Percentiles rank a stretch among this genome's conserved stretches.
phyloP scores from a whole-genome alignment of 2,113 vertebrate species.

The Muntiacus muntjak region DNA sequence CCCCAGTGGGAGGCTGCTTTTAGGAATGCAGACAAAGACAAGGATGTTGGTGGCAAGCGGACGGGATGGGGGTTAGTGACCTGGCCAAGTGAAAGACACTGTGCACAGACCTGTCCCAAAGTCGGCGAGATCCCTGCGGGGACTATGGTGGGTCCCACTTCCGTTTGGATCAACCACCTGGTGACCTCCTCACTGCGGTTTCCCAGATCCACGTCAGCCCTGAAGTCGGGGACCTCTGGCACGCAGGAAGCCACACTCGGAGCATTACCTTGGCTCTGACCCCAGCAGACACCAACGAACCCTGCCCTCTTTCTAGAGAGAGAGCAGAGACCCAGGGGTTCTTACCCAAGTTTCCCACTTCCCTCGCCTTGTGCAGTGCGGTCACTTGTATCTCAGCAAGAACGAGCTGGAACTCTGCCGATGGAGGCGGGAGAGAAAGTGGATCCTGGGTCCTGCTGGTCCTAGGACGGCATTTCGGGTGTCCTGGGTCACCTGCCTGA shows the following conservation, averaged over 20 bases:
- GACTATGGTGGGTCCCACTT: not conserved
- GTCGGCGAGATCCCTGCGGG: accelerated
- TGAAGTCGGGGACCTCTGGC: not conserved
- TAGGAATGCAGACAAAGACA: not conserved
- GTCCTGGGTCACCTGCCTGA: not conserved
- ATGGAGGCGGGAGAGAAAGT: not conserved
- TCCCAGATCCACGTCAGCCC: not conserved
- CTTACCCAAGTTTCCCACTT: not conserved
- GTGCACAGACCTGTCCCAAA: not conserved
- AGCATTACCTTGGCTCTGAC: not conserved
- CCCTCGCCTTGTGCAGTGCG: accelerated
- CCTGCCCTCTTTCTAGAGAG: not conserved
- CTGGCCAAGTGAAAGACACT: not conserved
- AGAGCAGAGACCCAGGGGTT: not conserved
- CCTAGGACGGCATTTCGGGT: not conserved
- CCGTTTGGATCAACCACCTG: not conserved
- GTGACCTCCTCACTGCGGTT: not conserved
- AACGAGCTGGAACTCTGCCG: not conserved
- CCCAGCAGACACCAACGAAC: not conserved
- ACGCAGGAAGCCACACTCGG: not conserved
- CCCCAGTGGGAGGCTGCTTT: not conserved
- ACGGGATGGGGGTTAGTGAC: accelerated
- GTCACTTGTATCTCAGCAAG: not conserved
- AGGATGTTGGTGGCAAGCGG: accelerated
- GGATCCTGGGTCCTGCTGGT: not conserved